Evolutionary conservation across 2,113 vertebrate genomes (phyloP).

Genomic region (Xenus cinereus): DNA sequence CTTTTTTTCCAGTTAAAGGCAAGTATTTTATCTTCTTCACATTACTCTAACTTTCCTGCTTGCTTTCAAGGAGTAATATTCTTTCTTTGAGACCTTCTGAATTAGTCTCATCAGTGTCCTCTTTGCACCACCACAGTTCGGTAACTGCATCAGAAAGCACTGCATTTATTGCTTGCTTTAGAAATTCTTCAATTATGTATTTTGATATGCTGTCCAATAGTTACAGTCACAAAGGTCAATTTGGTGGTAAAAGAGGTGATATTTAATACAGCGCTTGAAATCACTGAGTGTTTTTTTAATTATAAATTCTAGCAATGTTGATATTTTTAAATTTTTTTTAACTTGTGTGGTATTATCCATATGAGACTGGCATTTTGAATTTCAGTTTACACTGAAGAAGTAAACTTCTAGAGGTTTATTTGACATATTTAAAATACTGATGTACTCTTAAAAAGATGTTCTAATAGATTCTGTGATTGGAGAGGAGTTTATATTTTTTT

Average conservation of each 20-base stretch:
- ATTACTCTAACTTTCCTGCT: not conserved
- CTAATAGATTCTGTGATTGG: not conserved
- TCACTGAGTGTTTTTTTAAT: not conserved
- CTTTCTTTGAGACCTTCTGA: not conserved
- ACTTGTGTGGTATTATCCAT: not conserved
- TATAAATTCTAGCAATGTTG: not conserved
- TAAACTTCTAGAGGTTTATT: not conserved
- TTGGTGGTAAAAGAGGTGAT: not conserved
- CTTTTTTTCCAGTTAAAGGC: not conserved
- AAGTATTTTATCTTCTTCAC: not conserved
- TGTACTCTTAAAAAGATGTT: not conserved
- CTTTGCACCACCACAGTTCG: accelerated
- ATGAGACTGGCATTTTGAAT: not conserved
- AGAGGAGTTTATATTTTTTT: not conserved
- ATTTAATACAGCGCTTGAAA: not conserved
- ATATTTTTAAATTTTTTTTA: not conserved
- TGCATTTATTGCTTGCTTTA: not conserved
- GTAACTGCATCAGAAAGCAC: not conserved
- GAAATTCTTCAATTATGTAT: not conserved
- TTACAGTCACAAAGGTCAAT: not conserved
- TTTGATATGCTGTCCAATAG: not conserved
- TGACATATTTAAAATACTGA: not conserved
- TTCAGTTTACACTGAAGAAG: not conserved
- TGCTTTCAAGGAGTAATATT: not conserved
- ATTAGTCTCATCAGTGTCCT: not conserved